A percentile compares a stretch with the other conserved stretches of the same genome.
Evolutionary conservation across 64 coral and sea anemone genomes (phyloP).

Genomic region (Stichodactyla mertensii): DNA sequence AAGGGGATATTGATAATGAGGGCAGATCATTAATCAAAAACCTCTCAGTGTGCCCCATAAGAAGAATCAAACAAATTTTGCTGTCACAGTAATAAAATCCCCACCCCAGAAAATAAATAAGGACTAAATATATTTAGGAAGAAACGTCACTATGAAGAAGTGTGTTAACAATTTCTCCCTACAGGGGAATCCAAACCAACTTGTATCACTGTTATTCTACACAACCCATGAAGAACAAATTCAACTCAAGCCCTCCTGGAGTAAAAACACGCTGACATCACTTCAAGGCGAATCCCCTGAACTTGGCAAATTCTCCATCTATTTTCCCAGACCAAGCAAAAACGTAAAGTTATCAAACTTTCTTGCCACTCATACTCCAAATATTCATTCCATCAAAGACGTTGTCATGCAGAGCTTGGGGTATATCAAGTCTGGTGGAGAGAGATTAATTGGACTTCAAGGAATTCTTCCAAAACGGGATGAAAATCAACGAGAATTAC

Average conservation of each 20-base stretch:
- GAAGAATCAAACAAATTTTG: too few species aligned
- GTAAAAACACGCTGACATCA: slow-evolving; percentile 41
- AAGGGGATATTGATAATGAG: too few species aligned
- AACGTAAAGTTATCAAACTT: slow-evolving; percentile 59
- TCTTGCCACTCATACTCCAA: slow-evolving; percentile 65
- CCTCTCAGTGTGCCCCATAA: too few species aligned
- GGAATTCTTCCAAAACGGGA: slow-evolving; percentile 54
- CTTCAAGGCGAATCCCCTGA: slow-evolving; percentile 73
- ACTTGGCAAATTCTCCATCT: slow-evolving; percentile 66
- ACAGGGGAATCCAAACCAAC: slow-evolving; percentile 59
- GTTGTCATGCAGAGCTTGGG: slow-evolving; percentile 71
- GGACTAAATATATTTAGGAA: too few species aligned
- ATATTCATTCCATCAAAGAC: slow-evolving; percentile 87
- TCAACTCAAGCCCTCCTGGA: slow-evolving; percentile 44
- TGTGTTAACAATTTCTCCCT: not conserved
- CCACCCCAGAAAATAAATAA: too few species aligned
- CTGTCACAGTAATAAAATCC: too few species aligned
- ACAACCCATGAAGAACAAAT: slow-evolving; percentile 63
- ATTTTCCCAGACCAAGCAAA: slow-evolving; percentile 45
- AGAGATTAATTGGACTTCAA: slow-evolving; percentile 55
- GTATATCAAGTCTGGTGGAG: slow-evolving; percentile 28
- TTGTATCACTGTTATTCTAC: slow-evolving; percentile 88
- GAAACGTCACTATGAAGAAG: too few species aligned
- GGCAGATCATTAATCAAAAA: too few species aligned
- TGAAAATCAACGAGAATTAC: slow-evolving; percentile 57